phyloP scores from a whole-genome alignment of 1,140 invertebrate genomes.

The Nymphalis io region DNA sequence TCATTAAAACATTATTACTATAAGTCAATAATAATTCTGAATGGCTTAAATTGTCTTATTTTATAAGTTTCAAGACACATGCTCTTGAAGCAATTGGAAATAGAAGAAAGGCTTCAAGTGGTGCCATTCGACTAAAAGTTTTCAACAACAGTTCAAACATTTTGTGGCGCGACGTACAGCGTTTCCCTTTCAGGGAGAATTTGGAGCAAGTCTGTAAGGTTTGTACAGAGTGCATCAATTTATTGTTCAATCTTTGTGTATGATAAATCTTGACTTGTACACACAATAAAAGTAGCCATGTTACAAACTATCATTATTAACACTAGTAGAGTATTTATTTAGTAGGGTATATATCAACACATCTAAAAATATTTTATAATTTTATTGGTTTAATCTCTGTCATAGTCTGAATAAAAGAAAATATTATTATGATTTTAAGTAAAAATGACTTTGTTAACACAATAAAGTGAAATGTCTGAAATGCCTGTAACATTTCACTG shows the following conservation, averaged over 20 bases:
- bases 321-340: no score
- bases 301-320: no score
- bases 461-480: slow-evolving; percentile 10
- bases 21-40: no score
- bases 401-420: no score
- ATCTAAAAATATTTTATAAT: no score
- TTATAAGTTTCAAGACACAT: slow-evolving; percentile 55
- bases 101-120: slow-evolving; percentile 62
- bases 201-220: slow-evolving; percentile 47
- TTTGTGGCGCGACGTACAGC: slow-evolving; percentile 71
- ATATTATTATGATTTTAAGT: no score
- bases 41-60: slow-evolving; percentile 12
- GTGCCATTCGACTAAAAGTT: slow-evolving; percentile 71
- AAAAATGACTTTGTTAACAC: neutral
- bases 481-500: slow-evolving; percentile 15
- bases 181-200: slow-evolving; percentile 65
- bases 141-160: slow-evolving; percentile 78
- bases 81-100: slow-evolving; percentile 48
- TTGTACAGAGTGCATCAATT: slow-evolving; percentile 47
- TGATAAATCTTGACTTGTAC: slow-evolving; percentile 27
- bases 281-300: neutral
- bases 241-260: slow-evolving; percentile 42
- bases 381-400: no score
- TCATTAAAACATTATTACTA: no score
- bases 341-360: no score